phyloP scores from a whole-genome alignment of 2,113 vertebrate species.

The Hepsetus odoe region DNA sequence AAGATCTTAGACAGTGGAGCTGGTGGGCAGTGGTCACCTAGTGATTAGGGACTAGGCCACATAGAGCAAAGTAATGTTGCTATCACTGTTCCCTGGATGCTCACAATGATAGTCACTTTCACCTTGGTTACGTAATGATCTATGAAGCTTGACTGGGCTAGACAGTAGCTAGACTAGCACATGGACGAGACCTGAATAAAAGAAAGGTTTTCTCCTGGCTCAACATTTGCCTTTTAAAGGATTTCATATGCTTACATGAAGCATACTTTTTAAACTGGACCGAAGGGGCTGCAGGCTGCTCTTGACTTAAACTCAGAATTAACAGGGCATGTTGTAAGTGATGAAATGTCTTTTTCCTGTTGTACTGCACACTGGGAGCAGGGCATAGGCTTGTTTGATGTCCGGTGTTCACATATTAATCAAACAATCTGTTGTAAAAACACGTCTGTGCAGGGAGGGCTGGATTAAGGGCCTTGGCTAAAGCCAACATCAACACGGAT shows the following conservation, averaged over 20 bases:
- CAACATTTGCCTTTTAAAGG: background rate
- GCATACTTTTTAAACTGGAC: background rate
- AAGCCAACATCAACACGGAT: constrained; percentile 31
- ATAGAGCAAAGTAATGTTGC: no score
- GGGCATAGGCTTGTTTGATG: constrained; percentile 29
- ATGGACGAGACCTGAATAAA: no score
- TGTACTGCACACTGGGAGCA: constrained; percentile 22
- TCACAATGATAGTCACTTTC: no score
- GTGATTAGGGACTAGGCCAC: no score
- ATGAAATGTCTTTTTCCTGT: constrained; percentile 22
- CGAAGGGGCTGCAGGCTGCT: background rate
- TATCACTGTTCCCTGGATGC: no score
- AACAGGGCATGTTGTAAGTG: background rate
- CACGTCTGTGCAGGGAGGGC: constrained; percentile 4
- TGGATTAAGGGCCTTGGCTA: background rate
- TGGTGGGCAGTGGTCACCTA: no score
- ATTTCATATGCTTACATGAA: background rate
- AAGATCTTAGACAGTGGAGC: no score
- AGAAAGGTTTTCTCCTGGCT: background rate
- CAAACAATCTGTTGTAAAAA: constrained; percentile 27
- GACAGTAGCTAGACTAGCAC: no score
- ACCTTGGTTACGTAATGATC: background rate
- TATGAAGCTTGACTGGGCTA: background rate
- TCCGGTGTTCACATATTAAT: constrained; percentile 45
- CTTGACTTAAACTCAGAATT: constrained; percentile 15